Evolutionary conservation across 2,113 vertebrate species (phyloP).

Genomic region (Cheirogaleus medius): DNA sequence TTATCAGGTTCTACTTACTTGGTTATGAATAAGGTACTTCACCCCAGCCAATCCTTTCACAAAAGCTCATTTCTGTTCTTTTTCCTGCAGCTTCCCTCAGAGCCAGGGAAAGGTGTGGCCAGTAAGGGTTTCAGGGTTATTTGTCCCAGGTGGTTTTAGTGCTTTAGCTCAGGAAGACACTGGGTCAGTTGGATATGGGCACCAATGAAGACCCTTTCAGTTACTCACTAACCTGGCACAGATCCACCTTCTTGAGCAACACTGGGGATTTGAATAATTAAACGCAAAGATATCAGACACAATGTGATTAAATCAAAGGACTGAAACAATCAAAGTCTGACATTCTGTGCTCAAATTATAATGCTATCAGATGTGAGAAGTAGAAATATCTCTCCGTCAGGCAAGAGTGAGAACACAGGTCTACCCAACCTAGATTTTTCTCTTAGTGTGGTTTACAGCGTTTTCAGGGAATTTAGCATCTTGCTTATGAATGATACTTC

Average conservation of each 20-base stretch:
- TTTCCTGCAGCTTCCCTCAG: background rate
- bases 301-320: background rate
- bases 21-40: background rate
- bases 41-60: background rate
- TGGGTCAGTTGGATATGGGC: too few species aligned
- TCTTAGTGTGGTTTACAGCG: background rate
- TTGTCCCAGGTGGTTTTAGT: background rate
- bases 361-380: background rate
- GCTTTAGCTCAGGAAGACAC: background rate
- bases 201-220: background rate
- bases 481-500: background rate
- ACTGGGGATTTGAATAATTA: background rate
- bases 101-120: background rate
- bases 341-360: background rate
- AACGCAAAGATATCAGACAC: background rate
- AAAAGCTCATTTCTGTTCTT: background rate
- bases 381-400: background rate
- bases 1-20: background rate
- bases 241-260: background rate
- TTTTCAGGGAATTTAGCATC: background rate
- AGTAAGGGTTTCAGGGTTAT: background rate
- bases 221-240: background rate
- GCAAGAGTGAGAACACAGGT: background rate
- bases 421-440: background rate
- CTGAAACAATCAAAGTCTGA: background rate